These are phyloP conservation scores for Sorex araneus DNA, from an alignment of 2,113 vertebrate genomes.

Conservation along the genomic window DNA sequence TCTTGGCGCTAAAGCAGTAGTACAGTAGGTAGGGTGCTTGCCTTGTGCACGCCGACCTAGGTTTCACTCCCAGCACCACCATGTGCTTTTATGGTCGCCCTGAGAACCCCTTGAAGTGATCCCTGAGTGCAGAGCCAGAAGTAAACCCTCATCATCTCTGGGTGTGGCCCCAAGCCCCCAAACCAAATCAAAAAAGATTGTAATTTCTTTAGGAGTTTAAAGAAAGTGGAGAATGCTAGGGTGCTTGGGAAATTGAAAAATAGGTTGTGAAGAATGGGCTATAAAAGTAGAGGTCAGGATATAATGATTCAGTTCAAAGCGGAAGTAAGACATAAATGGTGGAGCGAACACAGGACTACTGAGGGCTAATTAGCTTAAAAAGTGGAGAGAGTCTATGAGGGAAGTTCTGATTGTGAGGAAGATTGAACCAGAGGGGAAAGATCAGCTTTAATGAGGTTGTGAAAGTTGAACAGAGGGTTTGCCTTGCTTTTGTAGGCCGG, in stretches of 20 bases:
- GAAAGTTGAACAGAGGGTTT: background rate
- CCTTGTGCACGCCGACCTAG: too few relatives aligned
- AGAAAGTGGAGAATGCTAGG: constrained; percentile 2
- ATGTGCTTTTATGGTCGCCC: too few relatives aligned
- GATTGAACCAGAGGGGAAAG: background rate
- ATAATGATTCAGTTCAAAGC: background rate
- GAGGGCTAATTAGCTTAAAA: background rate
- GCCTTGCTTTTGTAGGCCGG: background rate
- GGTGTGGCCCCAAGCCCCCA: too few relatives aligned
- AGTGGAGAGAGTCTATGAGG: background rate
- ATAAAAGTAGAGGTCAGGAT: background rate
- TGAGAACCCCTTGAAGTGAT: too few relatives aligned
- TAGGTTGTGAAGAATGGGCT: background rate
- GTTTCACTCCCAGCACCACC: too few relatives aligned
- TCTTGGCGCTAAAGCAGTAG: background rate
- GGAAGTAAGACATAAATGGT: too few relatives aligned
- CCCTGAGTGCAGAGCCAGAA: too few relatives aligned
- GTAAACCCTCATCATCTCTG: too few relatives aligned
- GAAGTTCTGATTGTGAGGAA: background rate
- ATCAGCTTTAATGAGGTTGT: background rate
- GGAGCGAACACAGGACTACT: background rate
- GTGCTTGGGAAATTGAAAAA: background rate
- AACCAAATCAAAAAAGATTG: too few relatives aligned
- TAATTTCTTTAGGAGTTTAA: background rate
- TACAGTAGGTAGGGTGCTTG: too few relatives aligned